A percentile compares a stretch with the other conserved stretches of the same genome.
Evolutionary conservation across 2,113 vertebrate species (phyloP).

Genomic region (Catagonus wagneri): DNA sequence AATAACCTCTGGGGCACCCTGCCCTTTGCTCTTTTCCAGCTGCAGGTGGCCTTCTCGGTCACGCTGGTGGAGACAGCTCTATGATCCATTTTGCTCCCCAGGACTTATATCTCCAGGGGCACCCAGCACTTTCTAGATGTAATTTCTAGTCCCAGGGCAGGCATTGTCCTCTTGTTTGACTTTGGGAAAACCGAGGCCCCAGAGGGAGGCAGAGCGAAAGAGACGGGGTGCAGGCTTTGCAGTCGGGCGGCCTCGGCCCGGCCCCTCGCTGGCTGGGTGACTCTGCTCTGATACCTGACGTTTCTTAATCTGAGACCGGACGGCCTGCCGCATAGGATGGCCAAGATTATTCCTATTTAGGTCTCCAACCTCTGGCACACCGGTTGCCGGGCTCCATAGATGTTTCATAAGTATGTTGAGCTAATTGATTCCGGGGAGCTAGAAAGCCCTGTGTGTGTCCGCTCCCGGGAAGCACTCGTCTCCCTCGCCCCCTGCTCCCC

Average conservation of each 20-base stretch:
- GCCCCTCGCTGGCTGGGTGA: background rate
- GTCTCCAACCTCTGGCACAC: background rate
- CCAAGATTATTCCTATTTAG: background rate
- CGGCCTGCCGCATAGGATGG: background rate
- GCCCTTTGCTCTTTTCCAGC: constrained; percentile 25
- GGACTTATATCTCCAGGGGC: constrained; percentile 25
- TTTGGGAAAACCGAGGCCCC: background rate
- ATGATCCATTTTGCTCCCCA: background rate
- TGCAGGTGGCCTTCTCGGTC: constrained; percentile 63
- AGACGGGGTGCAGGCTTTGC: background rate
- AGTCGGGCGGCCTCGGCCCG: background rate
- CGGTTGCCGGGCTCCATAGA: background rate
- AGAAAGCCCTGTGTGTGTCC: background rate
- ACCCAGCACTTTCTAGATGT: background rate
- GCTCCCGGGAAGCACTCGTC: background rate
- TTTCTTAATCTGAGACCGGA: background rate
- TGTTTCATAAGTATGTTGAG: background rate
- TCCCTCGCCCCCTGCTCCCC: background rate
- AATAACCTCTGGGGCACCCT: constrained; percentile 28
- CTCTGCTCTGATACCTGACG: too few species aligned
- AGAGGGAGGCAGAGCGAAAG: background rate
- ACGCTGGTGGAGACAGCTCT: background rate
- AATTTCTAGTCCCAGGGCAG: background rate
- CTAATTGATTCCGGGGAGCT: background rate
- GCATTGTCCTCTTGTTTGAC: background rate